Evolutionary conservation across 2,797 vertebrate species (phyloP), one percentile per base, ranked within the genome.

Genomic region (Aphelocoma californica): DNA sequence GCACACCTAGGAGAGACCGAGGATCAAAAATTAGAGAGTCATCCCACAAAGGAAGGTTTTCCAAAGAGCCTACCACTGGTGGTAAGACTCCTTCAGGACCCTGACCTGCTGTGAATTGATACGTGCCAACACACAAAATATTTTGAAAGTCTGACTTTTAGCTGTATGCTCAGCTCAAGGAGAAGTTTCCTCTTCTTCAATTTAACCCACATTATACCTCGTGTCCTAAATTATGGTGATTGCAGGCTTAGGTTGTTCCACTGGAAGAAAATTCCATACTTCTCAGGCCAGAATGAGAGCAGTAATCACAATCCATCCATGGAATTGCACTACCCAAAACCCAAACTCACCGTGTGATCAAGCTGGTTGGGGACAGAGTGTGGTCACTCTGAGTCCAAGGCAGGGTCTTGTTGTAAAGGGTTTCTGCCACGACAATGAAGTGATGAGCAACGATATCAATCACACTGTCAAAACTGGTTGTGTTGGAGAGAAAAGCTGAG

Each of bases 341-440:
- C 26, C 48, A 78, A 57, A 97, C 98, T 98, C 90, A 98, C 98
- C 31, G 96, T 47, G 97, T 72, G 47, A 98, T 97, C 94, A 98
- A 57, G 81, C 64, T 96, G 67, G 91, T 38, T 69, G 97, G 97
- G 69, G 98, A 98, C 10, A 97, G 86, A 3, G 61, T 81, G 60
- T 89, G 85, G 51, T 72, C 90, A 53, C 90, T 77, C 17, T 94
- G 90, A 51, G 57, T 82, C 98, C 97, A 97, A 69, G 75, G 34
- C 2, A 92, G 38, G 1, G 78, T 96, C 81, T 90, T 85, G 45
- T 96, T 97, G 45, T 73, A 88, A 53, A 97, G 60, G 12, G 66
- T 91, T 95, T 97, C 97, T 93, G 86, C 62, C 83, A 42, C 7
- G 6, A 62, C 53, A 50, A 48, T 3, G n/a, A 97, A 96, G n/a